Evolutionary conservation across 2,797 vertebrate species (phyloP), one percentile per base, ranked within the genome.

Genomic region (Semotilus atromaculatus): DNA sequence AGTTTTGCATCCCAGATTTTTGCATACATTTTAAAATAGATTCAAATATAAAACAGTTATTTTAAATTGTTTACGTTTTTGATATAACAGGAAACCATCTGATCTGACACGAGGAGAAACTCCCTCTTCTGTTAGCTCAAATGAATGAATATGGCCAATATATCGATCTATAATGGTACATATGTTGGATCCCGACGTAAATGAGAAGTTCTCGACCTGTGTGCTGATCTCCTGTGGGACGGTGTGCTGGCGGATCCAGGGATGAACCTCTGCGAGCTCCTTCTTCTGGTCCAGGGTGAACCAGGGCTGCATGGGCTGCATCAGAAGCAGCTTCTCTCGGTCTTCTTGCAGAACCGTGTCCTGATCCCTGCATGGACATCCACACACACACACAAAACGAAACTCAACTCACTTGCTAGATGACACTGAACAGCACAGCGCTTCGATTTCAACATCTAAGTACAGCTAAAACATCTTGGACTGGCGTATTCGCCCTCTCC

Each of bases 291-390:
- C 91, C 0, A 91, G 92, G 0, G 90, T 96, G 91, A 98, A 97
- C 92, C 93, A 94, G 1, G 97, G 97, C 93, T 98, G 97, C 72
- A 89, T 94, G 53, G 89, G 91, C 48, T 90, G 93, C 93, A 97
- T 93, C 26, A 92, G 90, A 1, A 86, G 88, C 55, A 98, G 94
- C 87, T 96, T 97, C 86, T 95, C 95, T 79, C 94, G 90, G 91
- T 98, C 97, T 84, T 96, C 95, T 60, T 95, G 95, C 48, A 98
- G 89, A 70, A 98, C 96, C 2, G 94, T 92, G 26, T 92, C 94
- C 90, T 93, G 93, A 89, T 94, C 93, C 93, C 97, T 98, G 89
- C 82, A 81, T 21, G 23, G 80, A 86, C 45, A 81, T 72, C 38
- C 70, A 66, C 9, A 60, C 58, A 60, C 58, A 60, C 58, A 85